Evolutionary conservation across 2,113 vertebrate species (phyloP).

Genomic region (Neolamprologus longior): DNA sequence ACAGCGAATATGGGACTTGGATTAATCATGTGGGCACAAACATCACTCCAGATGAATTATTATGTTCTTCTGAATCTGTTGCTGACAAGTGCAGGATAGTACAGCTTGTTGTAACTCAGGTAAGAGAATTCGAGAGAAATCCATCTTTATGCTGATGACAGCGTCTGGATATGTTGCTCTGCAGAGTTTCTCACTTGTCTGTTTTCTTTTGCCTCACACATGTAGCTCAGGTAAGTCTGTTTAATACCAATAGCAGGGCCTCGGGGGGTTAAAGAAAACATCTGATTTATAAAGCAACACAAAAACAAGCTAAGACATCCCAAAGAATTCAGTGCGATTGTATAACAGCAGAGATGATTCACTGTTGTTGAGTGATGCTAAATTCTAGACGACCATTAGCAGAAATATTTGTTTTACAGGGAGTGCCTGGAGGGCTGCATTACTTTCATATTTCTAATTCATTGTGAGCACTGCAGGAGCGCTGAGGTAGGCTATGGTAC

Average conservation of each 20-base stretch:
- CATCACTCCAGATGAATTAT: background rate
- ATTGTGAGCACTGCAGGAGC: background rate
- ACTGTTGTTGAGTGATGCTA: background rate
- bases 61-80: background rate
- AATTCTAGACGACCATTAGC: background rate
- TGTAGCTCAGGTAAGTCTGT: background rate
- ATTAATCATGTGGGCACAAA: background rate
- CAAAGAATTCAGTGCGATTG: background rate
- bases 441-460: background rate
- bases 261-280: background rate
- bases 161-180: background rate
- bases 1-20: background rate
- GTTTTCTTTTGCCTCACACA: background rate
- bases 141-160: background rate
- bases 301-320: background rate
- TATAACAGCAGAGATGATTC: background rate
- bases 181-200: background rate
- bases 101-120: background rate
- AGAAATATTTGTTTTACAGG: background rate
- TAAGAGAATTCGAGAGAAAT: fast-evolving
- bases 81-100: background rate
- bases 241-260: background rate
- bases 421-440: background rate
- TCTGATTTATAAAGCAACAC: background rate
- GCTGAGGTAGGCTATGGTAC: background rate